A percentile compares a stretch with the other conserved stretches of the same genome.
These are phyloP conservation scores for Eucidaris tribuloides DNA, from an alignment of 35 echinoderm and acorn worm genomes.

Conservation along the genomic window DNA sequence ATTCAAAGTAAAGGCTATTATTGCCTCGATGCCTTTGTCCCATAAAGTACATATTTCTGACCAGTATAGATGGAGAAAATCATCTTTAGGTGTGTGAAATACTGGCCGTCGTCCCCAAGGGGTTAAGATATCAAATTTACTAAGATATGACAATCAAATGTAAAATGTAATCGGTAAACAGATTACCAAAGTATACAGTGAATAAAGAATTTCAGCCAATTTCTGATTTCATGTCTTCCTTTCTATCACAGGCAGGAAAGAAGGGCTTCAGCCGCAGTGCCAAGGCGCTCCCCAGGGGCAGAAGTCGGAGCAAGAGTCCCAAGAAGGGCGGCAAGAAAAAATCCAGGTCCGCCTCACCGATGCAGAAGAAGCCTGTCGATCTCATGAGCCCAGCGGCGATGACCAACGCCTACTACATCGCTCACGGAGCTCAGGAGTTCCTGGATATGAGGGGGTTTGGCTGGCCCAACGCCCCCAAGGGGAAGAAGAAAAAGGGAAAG, in stretches of 20 bases:
- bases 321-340: constrained; percentile 69
- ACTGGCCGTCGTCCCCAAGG: too few relatives aligned
- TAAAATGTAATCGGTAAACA: too few relatives aligned
- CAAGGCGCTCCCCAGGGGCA: constrained; percentile 74
- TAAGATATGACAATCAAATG: too few relatives aligned
- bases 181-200: too few relatives aligned
- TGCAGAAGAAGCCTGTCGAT: constrained; percentile 75
- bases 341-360: constrained; percentile 68
- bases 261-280: constrained; percentile 89
- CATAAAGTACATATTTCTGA: too few relatives aligned
- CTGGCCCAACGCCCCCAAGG: constrained; percentile 90
- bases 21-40: too few relatives aligned
- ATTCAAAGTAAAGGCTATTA: too few relatives aligned
- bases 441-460: constrained; percentile 91
- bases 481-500: constrained; percentile 69
- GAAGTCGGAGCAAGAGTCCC: constrained; percentile 85
- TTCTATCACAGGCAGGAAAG: constrained; percentile 92
- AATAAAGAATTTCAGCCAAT: too few relatives aligned
- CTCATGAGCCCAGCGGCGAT: constrained; percentile 96
- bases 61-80: too few relatives aligned
- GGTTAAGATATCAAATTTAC: too few relatives aligned
- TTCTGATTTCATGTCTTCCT: too few relatives aligned
- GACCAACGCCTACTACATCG: constrained; percentile 98
- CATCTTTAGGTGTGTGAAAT: too few relatives aligned
- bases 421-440: constrained; percentile 87